phyloP scores from a whole-genome alignment of 2,797 vertebrate species.

The Trachops cirrhosus region DNA sequence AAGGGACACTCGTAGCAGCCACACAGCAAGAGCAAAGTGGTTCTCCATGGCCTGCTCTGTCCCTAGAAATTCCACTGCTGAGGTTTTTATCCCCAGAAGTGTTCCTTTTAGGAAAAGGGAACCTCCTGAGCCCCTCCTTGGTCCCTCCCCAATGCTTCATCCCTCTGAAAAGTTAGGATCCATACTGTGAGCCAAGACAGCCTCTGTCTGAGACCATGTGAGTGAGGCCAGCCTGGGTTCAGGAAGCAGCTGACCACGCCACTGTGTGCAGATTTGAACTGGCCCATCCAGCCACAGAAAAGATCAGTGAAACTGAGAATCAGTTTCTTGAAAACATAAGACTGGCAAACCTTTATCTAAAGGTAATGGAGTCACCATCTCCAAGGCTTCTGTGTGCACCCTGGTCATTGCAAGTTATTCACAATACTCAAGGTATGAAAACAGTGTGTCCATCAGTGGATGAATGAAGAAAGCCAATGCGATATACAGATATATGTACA shows the following conservation, averaged over 20 bases:
- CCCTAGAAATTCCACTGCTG: background rate
- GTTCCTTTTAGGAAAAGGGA: background rate
- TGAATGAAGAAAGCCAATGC: background rate
- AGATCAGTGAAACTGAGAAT: background rate
- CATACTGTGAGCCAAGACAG: background rate
- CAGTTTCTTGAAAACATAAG: background rate
- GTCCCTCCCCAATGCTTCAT: background rate
- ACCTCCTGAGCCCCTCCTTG: background rate
- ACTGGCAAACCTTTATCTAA: background rate
- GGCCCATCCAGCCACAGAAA: background rate
- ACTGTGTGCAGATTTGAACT: background rate
- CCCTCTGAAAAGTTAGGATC: background rate
- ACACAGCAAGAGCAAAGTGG: fast-evolving
- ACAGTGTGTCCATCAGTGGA: background rate
- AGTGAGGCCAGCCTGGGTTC: background rate
- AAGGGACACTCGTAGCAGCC: background rate
- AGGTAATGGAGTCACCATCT: background rate
- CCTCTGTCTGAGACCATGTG: background rate
- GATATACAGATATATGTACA: background rate
- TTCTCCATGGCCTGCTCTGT: background rate
- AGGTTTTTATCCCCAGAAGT: background rate
- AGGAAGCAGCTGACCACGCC: background rate
- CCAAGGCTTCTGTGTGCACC: background rate
- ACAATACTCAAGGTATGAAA: background rate
- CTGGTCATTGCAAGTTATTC: background rate